Base-by-base conservation (phyloP, 2,888 invertebrate species). In the Epistrophella euchroma region DNA sequence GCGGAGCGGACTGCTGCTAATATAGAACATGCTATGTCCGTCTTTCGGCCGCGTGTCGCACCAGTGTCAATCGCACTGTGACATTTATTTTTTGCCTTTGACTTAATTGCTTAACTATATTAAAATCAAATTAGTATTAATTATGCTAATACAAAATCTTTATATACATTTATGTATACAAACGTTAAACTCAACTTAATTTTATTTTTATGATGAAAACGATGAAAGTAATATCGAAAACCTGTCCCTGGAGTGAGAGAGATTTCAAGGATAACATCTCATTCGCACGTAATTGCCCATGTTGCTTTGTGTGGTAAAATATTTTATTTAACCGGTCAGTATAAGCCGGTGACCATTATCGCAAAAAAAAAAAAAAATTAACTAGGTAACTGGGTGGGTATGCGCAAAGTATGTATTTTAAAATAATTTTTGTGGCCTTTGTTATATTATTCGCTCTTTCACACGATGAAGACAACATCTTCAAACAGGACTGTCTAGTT, bases 191-290 rank as follows among this genome's bases (percentile, higher is more conserved):
- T 52, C 22, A 55, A 62, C 19, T 22, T n/a, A 17, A 4, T 64
- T 64, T 64, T 47, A 28, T 68, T 77, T 64, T 58, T 71, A 47
- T 84, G 74, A 64, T 47, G 47, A 50, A 77, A 72, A 73, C 60
- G 52, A 68, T n/a, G n/a, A 56, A 70, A 66, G 64, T 64, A 40
- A 66, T 40, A 17, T 60, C 17, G 13, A 71, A 72, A 84, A 85
- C 84, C 72, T 71, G 84, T 85, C 75, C 45, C 17, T 62, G 66
- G 35, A 37, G 84, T 60, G 75, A 76, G 19, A 72, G 71, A 79
- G 52, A 66, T 76, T 80, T 85, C 84, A 85, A 85, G 84, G 84
- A 85, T 85, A 85, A 68, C 80, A 72, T 76, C 80, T 68, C 66
- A 66, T 71, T 72, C 58, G 75, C 70, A 80, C 58, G 74, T 75